Conservation (phyloP, 2,113 vertebrate genomes). For the Miniopterus natalensis region DNA sequence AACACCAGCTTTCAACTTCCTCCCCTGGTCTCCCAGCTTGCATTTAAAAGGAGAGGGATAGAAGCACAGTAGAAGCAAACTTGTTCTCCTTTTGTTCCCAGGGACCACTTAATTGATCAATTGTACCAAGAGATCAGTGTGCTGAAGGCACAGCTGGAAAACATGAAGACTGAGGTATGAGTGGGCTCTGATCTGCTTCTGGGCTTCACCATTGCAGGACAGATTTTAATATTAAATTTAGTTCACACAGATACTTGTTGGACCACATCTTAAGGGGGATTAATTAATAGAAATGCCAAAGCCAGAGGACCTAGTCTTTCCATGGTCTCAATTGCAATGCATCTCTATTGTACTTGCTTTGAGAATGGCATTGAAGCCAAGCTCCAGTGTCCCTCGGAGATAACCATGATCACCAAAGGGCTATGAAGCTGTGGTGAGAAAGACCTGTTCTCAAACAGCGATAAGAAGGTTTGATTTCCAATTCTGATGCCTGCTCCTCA, state of each 20-base stretch:
- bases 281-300: background rate
- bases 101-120: conserved; percentile 95
- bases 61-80: background rate
- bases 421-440: background rate
- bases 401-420: background rate
- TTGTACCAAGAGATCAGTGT: conserved; percentile 92
- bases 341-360: background rate
- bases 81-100: conserved; percentile 82
- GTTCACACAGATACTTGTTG: background rate
- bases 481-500: background rate
- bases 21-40: background rate
- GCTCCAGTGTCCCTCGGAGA: background rate
- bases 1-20: background rate
- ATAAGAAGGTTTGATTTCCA: background rate
- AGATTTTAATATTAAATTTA: background rate
- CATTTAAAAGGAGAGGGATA: background rate
- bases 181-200: background rate
- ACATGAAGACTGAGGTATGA: conserved; percentile 93
- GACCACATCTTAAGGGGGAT: background rate
- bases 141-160: conserved; percentile 94
- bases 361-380: background rate
- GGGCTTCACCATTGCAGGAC: fast-evolving
- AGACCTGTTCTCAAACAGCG: background rate
- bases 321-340: fast-evolving
- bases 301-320: background rate